phyloP scores from a whole-genome alignment of 1,140 invertebrate species.

The Cyphomyrmex costatus region DNA sequence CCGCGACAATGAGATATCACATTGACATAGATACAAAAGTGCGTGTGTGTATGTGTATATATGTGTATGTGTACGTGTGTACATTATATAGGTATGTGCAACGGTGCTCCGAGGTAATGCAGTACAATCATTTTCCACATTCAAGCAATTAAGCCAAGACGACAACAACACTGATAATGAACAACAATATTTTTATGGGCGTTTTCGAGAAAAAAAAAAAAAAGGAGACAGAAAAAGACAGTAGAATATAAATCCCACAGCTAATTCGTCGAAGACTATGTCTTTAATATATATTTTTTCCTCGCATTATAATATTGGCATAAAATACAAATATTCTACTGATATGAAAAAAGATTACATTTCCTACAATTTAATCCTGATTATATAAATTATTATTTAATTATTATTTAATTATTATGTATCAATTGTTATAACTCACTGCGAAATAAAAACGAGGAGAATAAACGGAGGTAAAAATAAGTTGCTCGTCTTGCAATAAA shows the following conservation, averaged over 20 bases:
- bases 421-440: constrained; percentile 21
- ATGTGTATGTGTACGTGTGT: not conserved
- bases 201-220: constrained; percentile 22
- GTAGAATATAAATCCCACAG: constrained; percentile 18
- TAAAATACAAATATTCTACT: not conserved
- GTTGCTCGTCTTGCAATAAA: not conserved
- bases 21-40: constrained; percentile 53
- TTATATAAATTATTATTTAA: constrained; percentile 11
- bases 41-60: constrained; percentile 34
- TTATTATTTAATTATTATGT: too few relatives aligned
- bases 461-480: not conserved
- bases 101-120: constrained; percentile 76
- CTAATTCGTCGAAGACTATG: constrained; percentile 58
- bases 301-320: constrained; percentile 34
- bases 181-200: constrained; percentile 63
- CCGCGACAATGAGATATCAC: constrained; percentile 37
- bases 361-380: not conserved
- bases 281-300: constrained; percentile 25
- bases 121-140: constrained; percentile 73
- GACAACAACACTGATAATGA: constrained; percentile 77
- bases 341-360: constrained; percentile 7
- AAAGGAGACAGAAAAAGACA: constrained; percentile 40
- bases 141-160: constrained; percentile 82
- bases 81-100: constrained; percentile 59
- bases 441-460: not conserved